Evolutionary conservation across 2,888 invertebrate species (phyloP), one percentile per base, ranked within the genome.

Genomic region (Orthosia cruda): DNA sequence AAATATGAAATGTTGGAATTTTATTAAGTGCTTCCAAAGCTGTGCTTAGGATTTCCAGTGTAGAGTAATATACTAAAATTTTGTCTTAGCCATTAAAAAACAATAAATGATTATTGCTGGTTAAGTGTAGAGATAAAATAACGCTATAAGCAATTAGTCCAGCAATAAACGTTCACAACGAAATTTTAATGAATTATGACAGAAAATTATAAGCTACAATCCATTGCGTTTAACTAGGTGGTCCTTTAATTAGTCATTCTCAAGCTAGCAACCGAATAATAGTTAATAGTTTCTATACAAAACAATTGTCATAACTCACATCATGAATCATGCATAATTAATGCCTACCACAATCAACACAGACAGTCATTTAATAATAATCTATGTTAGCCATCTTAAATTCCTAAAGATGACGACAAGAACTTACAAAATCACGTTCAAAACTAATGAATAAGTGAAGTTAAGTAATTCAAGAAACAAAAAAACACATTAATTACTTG

Each of bases 401-500:
- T 78, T 69, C 62, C 18, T 54, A 32, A 71, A 47, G n/a, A 71
- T 63, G 52, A 40, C 49, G 54, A 66, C 58, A 59, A 71, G n/a
- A 45, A 61, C 63, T 70, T 74, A 71, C 65, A 68, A 85, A 81
- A 85, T 78, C 71, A 71, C 55, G 62, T 12, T 65, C 26, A 54
- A 74, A 63, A 74, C 26, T 68, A 67, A 78, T 72, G 66, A 74
- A 78, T 67, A 77, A n/a, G 66, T 72, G 57, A 69, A 67, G 61
- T 45, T 45, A 45, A 61, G 20, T 61, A 59, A 61, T 55, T 55
- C n/a, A 59, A 40, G 55, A 58, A 79, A 86, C 74, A 79, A 86
- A 74, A 77, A 65, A 57, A 59, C 47, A 66, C 59, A 88, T 87
- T 80, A 73, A 79, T 84, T 77, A 85, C 40, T 62, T 77, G 83